Evolutionary conservation across 2,797 vertebrate species (phyloP), one percentile per base, ranked within the genome.

Genomic region (Pelodytes ibericus): DNA sequence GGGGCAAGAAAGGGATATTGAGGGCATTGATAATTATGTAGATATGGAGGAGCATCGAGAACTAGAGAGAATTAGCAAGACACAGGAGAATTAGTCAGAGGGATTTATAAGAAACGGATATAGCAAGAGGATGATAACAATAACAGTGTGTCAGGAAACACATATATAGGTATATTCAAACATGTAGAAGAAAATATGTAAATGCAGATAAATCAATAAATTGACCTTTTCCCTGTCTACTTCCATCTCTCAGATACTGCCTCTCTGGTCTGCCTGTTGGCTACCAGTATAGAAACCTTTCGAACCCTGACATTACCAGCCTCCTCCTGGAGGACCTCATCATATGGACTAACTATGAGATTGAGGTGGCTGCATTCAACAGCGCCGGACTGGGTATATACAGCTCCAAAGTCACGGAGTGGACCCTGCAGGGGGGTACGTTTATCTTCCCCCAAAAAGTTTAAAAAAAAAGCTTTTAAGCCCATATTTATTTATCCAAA

Each of bases 281-380:
- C 57, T 96, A 97, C 85, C 97, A 98, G 84, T 95, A 94, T 83
- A 98, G 95, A 86, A 99, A 99, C 88, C 95, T 98, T 80, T 94
- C 94, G 13, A 96, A 94, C 0, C 94, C 96, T 0, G 96, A 99
- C 0, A 92, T 96, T 77, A 98, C 94, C 83, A 98, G 95, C 82
- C 90, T 99, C 73, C 90, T 99, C 0, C 91, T 99, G 82, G 97
- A 99, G 78, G 97, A 99, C 57, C 95, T 99, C 81, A 98, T 99
- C 90, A 97, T 99, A 85, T 99, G 97, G 97, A 99, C 97, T 71
- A 99, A 98, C 88, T 99, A 99, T 0, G 97, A 99, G 91, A 98
- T 99, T 0, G 96, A 98, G 84, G 96, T 99, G 87, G 97, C 96
- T 0, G 96, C 97, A 0, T 99, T 95, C 87, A 99, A 99, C 56